Evolutionary conservation across 2,113 vertebrate species (phyloP), one percentile per base, ranked within the genome.

Genomic region (Sinocyclocheilus anshuiensis): DNA sequence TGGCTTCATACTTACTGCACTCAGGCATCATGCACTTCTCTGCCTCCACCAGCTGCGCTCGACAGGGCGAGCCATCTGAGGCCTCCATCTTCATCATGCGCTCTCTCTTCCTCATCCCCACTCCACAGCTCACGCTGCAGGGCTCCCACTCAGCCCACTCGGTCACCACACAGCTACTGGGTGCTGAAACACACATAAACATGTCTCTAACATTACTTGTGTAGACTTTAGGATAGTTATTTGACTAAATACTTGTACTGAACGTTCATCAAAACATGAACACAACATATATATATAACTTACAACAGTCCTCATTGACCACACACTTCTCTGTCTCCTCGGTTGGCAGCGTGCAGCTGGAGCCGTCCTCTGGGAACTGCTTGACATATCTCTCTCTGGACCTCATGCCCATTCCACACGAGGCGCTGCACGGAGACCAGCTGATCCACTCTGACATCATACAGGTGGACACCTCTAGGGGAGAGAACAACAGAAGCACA

Each of bases 371-470:
- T 0, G 98, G 98, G 91, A 98, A 99, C 88, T 98, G 97, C 86
- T 99, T 99, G 84, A 99, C 96, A 0, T 99, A 99, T 87, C 98
- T 93, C 90, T 99, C 97, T 84, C 97, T 94, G 33, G 97, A 99
- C 24, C 98, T 94, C 84, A 96, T 96, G 39, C 98, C 98, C 93
- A 95, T 96, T 39, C 97, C 97, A 0, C 98, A 99, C 55, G 97
- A 97, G 63, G 95, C 93, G 2, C 96, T 99, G 94, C 98, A 99
- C 67, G 97, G 95, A 2, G 98, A 99, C 98, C 98, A 99, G 10
- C 96, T 97, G 92, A 99, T 99, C 98, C 98, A 99, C 92, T 99
- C 98, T 0, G 98, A 99, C 98, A 99, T 97, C 96, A 98, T 99
- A 89, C 97, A 99, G 0, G 97, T 96, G 22, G 97, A 97, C 0